These are phyloP conservation scores for Epicampocera succincta DNA, from an alignment of 2,888 invertebrate species.

Conservation along the genomic window DNA sequence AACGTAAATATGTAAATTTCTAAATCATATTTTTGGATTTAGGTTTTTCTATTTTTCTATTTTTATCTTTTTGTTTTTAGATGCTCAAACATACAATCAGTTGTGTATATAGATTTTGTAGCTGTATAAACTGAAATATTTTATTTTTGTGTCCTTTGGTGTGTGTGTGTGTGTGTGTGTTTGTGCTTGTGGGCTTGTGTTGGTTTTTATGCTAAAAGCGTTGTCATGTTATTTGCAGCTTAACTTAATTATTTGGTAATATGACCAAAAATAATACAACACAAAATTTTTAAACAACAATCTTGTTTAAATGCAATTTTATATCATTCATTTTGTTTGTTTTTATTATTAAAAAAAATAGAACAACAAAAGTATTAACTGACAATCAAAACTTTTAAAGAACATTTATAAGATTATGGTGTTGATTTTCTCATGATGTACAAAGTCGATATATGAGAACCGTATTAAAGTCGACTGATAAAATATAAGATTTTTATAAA, in stretches of 20 bases:
- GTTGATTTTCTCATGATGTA: no score
- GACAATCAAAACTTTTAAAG: no score
- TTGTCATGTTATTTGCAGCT: slow-evolving; percentile 63
- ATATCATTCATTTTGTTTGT: not conserved
- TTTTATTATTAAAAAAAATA: no score
- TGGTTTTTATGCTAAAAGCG: slow-evolving; percentile 49
- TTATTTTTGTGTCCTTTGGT: slow-evolving; percentile 1
- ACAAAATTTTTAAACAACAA: not conserved
- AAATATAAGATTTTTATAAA: no score
- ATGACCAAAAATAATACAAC: slow-evolving; percentile 28
- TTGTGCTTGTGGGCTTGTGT: not conserved
- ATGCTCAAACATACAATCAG: slow-evolving; percentile 12
- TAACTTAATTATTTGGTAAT: slow-evolving; percentile 61
- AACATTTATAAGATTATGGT: no score
- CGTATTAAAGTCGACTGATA: no score
- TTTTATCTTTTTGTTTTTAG: not conserved
- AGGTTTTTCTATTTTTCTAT: slow-evolving; percentile 11
- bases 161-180: not conserved
- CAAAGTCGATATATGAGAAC: no score
- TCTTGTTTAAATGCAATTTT: slow-evolving; percentile 16
- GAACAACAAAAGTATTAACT: no score
- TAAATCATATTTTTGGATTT: slow-evolving; percentile 30
- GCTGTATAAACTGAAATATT: slow-evolving; percentile 32
- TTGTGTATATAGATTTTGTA: slow-evolving; percentile 24
- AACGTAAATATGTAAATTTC: not conserved